Percentiles rank a stretch among this genome's conserved stretches.
Conservation (phyloP, 2,113 vertebrate species). For the Nothobranchius kuhntae region DNA sequence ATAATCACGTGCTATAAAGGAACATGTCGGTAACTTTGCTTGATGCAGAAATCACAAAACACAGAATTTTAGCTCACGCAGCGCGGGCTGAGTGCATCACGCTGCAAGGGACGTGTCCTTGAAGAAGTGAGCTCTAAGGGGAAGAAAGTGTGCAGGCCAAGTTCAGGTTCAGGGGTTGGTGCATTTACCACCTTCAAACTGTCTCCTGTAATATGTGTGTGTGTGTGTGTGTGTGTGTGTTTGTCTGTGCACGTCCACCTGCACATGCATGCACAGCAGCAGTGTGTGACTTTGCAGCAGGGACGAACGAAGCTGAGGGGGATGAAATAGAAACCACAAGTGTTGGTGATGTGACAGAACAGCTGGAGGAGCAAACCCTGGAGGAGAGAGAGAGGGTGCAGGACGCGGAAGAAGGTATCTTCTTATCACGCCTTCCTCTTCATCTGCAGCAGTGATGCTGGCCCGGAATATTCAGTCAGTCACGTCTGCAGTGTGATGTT, state of each 20-base stretch:
- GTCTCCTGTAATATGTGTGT: slow-evolving; percentile 18
- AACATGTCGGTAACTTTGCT: slow-evolving; percentile 2
- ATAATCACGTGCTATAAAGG: slow-evolving; percentile 10
- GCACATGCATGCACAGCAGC: slow-evolving; percentile 55
- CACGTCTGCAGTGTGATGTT: slow-evolving; percentile 46
- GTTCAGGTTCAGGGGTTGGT: slow-evolving; percentile 52
- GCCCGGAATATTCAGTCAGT: slow-evolving; percentile 2
- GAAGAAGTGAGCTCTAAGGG: slow-evolving; percentile 61
- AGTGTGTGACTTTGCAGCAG: slow-evolving; percentile 81
- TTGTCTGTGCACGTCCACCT: slow-evolving; percentile 25
- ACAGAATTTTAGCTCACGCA: slow-evolving; percentile 14
- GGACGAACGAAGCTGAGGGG: slow-evolving; percentile 84
- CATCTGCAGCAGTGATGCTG: slow-evolving; percentile 12
- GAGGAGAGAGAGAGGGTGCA: slow-evolving; percentile 91
- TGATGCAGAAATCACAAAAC: slow-evolving; percentile 3
- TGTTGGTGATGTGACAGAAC: slow-evolving; percentile 84
- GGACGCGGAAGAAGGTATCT: slow-evolving; percentile 89
- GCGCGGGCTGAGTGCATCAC: slow-evolving; percentile 27
- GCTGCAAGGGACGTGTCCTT: slow-evolving; percentile 71
- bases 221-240: neutral
- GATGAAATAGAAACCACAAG: slow-evolving; percentile 73
- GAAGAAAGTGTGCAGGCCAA: slow-evolving; percentile 67
- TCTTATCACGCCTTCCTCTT: slow-evolving; percentile 16
- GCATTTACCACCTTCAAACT: slow-evolving; percentile 59
- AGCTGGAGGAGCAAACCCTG: slow-evolving; percentile 88